These are phyloP conservation scores for Drosophila anceps DNA, from an alignment of 2,888 invertebrate species.

Conservation along the genomic window DNA sequence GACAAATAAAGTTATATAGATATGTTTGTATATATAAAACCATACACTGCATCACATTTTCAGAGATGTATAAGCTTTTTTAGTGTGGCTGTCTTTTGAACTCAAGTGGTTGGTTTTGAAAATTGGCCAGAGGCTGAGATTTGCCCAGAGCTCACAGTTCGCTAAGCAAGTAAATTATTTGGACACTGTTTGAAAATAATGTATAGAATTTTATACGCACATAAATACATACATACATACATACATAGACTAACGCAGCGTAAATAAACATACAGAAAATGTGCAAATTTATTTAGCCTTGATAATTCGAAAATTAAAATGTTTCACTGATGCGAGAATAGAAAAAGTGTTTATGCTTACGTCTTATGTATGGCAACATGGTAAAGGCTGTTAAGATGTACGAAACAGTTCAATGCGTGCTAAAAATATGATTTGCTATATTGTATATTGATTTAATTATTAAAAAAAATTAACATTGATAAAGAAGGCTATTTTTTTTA, in stretches of 20 bases:
- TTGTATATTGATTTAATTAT: no score
- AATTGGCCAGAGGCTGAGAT: conserved; percentile 10
- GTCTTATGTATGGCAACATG: conserved; percentile 24
- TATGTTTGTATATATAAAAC: conserved; percentile 13
- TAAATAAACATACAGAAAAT: conserved; percentile 48
- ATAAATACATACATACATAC: conserved; percentile 13
- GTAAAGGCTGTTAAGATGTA: conserved; percentile 4
- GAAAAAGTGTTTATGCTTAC: conserved; percentile 47
- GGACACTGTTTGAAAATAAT: conserved; percentile 26
- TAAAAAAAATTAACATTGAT: neutral
- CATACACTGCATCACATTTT: neutral
- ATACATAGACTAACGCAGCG: conserved; percentile 21
- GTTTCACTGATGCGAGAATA: conserved; percentile 20
- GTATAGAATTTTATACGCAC: conserved; percentile 14
- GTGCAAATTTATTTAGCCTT: conserved; percentile 80
- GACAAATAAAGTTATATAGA: conserved; percentile 30
- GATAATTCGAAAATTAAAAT: conserved; percentile 69
- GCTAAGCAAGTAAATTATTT: conserved; percentile 57
- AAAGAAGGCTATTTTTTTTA: neutral
- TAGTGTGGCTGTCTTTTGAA: conserved; percentile 46
- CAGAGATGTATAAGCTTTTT: conserved; percentile 13
- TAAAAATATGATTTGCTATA: neutral
- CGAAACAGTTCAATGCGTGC: neutral
- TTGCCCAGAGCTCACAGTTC: conserved; percentile 27
- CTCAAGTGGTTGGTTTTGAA: conserved; percentile 40